Evolutionary conservation across 53 echinoderm and acorn worm genomes (phyloP), one percentile per base, ranked within the genome.

Genomic region (Patiria pectinifera): DNA sequence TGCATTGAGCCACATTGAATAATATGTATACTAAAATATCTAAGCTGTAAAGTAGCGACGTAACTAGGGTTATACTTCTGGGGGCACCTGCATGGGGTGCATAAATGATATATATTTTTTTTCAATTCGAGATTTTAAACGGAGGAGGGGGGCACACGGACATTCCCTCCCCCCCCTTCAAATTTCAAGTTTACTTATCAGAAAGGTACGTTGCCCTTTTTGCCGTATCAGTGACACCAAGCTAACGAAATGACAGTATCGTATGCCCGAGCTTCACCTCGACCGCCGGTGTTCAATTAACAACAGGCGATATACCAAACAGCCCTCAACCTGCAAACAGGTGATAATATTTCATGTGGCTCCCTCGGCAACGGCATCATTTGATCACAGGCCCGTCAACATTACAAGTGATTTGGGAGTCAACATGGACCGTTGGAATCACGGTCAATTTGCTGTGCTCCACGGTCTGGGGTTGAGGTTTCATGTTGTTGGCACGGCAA

Each of bases 291-390:
- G 4, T 14, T 18, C 66, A 66, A 66, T 66, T 66, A 66, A 66
- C 19, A 18, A 66, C 66, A 66, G 13, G 10, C 66, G 15, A 66
- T 66, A 66, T 18, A 53, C 19, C 8, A 60, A 60, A 60, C 60
- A 12, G 60, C 60, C 12, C 60, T 60, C 1, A 12, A 60, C 70
- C 70, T 4, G 19, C 70, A 70, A 4, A 18, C 16, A 18, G 70
- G 14, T n/a, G 79, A 22, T 16, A 78, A 78, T 78, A 14, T 78
- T 78, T 78, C 79, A 78, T 78, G 79, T 46, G 26, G 79, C 47
- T 45, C 13, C 79, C 79, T 45, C 6, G 47, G 15, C 79, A 78
- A 78, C 79, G 47, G 79, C 45, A 74, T 66, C 66, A 74, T 74
- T 53, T 74, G 74, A 74, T 6, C 23, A 10, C 74, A 74, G 74